Evolutionary conservation across 2,797 vertebrate species (phyloP), one percentile per base, ranked within the genome.

Genomic region (Hybognathus amarus): DNA sequence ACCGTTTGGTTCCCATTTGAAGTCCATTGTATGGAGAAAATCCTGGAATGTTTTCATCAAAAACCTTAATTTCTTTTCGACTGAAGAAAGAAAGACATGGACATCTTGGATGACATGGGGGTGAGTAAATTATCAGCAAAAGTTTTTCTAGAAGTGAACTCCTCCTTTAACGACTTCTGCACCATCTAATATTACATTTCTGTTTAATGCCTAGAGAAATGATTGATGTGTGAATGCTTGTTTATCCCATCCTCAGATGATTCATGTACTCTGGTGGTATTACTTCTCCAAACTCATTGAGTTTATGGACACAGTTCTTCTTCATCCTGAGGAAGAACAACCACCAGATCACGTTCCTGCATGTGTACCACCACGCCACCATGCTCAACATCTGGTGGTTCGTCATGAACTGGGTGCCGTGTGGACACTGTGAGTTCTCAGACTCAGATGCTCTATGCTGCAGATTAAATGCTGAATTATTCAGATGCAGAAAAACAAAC

Each of bases 301-400:
- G 88, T 98, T 99, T 90, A 99, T 98, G 96, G 98, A 99, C 92
- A 99, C 98, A n/a, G 20, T 95, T 99, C 89, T 99, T 99, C 93
- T 99, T 99, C 92, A 96, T 99, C 89, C 92, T 99, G 85, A 95
- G 97, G 45, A 99, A 99, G 92, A 99, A 99, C 92, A 97, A 96
- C 91, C 96, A 99, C 89, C 98, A 99, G 95, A 96, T 99, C 93
- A 99, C 97, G 0, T 95, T 99, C 86, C 96, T 99, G 71, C 98
- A 99, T 33, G 94, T 98, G 88, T 99, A 97, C 92, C 98, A 99
- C 89, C 98, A 99, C 0, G 95, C 95, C 22, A 95, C 93, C 63
- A 99, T 99, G 98, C 91, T 96, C 73, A 99, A 97, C 91, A 99
- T 99, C 92, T 99, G 98, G 98, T 99, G 98, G 98, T 99, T 99